Evolutionary conservation across 2,888 invertebrate species (phyloP), one percentile per base, ranked within the genome.

Genomic region (Graphium colonna): DNA sequence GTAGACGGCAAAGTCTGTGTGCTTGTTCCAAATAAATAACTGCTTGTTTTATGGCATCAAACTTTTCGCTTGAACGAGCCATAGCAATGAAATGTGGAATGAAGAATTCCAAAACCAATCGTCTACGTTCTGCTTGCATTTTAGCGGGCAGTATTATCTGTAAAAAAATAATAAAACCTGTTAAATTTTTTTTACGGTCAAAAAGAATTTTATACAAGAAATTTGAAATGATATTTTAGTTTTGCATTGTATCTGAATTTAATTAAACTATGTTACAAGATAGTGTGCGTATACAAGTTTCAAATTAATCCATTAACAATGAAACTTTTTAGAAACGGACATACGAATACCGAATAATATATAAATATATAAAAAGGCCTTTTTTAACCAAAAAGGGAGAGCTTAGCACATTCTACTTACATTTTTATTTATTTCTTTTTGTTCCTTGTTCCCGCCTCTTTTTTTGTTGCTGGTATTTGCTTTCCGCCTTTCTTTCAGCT

Each of bases 11-110:
- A 1, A 96, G 80, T 47, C 94, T 90, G 57, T 92, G 91, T 0
- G 94, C 92, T 67, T 96, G 95, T 55, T 93, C 91, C 36, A 95
- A 79, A 67, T 94, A 95, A 55, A 93, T 90, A 1, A 91, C 79
- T 5, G 93, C 93, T 67, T 94, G 92, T 52, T 90, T 82, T 15
- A 89, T 80, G 0, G 93, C 91, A 9, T 92, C 90, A 57, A 93
- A 92, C 57, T 91, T 90, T 12, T 92, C 91, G 58, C 94, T 93
- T 45, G 90, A 91, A 49, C 92, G 90, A 0, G 94, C 92, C 91
- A 95, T 94, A 48, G 92, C 90, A 31, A 95, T 91, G 64, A 95
- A 93, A 66, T 95, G 94, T 13, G 92, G 86, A 45, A 95, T 92
- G 64, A 96, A 94, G 66, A 94, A 92, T 68, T 93, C 92, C 0